Percentiles rank a stretch among this genome's conserved stretches.
phyloP scores from a whole-genome alignment of 2,113 vertebrate species.

The Microcebus murinus region DNA sequence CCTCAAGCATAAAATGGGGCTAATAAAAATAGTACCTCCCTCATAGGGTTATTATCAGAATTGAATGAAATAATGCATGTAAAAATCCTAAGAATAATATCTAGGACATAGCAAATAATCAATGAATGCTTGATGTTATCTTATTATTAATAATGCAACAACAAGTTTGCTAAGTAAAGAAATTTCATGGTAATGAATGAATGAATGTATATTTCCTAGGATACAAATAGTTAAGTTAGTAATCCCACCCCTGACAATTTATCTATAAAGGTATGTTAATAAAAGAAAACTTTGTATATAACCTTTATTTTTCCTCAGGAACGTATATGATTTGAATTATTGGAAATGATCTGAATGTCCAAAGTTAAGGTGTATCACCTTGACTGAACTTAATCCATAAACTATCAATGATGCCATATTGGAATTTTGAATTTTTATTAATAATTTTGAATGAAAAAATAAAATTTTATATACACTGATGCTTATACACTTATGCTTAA shows the following conservation, averaged over 20 bases:
- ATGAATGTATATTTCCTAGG: neutral
- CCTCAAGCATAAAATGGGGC: slow-evolving; percentile 59
- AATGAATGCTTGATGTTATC: slow-evolving; percentile 20
- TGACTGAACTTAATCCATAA: neutral
- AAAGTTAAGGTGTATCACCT: neutral
- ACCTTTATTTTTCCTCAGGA: neutral
- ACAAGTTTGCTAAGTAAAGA: slow-evolving; percentile 22
- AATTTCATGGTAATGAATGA: neutral
- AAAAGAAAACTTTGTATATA: neutral
- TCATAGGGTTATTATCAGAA: slow-evolving; percentile 50
- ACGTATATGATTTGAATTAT: neutral
- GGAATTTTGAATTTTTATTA: neutral
- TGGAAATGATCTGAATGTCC: neutral
- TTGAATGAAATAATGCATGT: slow-evolving; percentile 52
- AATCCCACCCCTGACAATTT: neutral
- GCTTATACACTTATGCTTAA: neutral
- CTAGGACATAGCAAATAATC: slow-evolving; percentile 66
- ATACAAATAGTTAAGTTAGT: neutral
- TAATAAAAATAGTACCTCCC: slow-evolving; percentile 70
- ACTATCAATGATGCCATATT: neutral
- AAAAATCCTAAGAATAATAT: slow-evolving; percentile 54
- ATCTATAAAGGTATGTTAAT: neutral
- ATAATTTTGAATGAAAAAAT: slow-evolving; percentile 8
- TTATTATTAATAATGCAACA: slow-evolving; percentile 53
- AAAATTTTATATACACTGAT: neutral